phyloP scores from a whole-genome alignment of 2,888 invertebrate species.

The Drosophila paracracens region DNA sequence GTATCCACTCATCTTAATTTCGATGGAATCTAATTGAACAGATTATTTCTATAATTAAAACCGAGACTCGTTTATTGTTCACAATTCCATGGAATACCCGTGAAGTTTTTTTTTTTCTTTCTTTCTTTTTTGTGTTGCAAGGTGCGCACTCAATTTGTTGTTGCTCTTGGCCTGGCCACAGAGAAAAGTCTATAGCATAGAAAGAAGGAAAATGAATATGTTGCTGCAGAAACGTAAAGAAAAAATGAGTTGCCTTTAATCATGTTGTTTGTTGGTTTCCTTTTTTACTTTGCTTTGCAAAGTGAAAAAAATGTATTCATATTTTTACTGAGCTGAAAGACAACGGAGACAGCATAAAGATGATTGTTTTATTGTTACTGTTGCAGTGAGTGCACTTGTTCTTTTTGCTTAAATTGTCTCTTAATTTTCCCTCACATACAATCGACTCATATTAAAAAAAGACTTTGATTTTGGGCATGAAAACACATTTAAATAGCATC shows the following conservation, averaged over 20 bases:
- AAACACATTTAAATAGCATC: not conserved
- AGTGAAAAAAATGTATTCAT: not conserved
- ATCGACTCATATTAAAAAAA: not conserved
- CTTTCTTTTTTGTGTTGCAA: not conserved
- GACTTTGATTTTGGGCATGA: not conserved
- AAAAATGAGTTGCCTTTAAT: not conserved
- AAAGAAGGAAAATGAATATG: not conserved
- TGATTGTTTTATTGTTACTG: not conserved
- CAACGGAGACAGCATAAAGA: not conserved
- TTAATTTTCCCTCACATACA: not conserved
- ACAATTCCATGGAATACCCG: not conserved
- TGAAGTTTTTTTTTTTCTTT: not conserved
- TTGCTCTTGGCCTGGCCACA: not conserved
- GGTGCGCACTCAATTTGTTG: not conserved
- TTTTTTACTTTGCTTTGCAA: not conserved
- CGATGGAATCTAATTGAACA: not conserved
- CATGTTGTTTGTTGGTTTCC: not conserved
- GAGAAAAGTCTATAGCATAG: not conserved
- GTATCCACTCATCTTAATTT: not conserved
- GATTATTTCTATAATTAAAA: not conserved
- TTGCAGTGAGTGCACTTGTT: not conserved
- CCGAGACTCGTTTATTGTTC: too few relatives aligned
- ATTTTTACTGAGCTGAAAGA: not conserved
- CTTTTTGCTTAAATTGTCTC: not conserved
- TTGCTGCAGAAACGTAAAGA: not conserved